phyloP scores from a whole-genome alignment of 2,888 invertebrate species.

The Sepioteuthis lessoniana region DNA sequence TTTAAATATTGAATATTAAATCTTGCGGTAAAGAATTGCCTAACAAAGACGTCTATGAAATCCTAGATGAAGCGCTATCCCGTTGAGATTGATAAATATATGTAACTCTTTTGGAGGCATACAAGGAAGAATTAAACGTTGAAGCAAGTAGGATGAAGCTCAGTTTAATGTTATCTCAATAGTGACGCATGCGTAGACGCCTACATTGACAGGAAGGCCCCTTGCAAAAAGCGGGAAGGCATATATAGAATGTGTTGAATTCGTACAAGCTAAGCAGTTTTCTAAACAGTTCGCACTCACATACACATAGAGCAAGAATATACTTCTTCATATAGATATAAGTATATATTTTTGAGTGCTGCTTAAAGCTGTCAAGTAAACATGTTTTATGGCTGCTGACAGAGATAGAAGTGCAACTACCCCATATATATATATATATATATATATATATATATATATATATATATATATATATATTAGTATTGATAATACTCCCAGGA shows the following conservation, averaged over 20 bases:
- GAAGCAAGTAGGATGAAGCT: background rate
- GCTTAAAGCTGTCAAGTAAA: too few species aligned
- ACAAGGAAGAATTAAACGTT: background rate
- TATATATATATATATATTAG: too few species aligned
- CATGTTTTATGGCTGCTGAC: too few species aligned
- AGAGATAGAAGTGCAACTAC: too few species aligned
- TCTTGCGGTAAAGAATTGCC: background rate
- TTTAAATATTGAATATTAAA: too few species aligned
- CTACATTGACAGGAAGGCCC: too few species aligned
- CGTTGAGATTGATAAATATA: background rate
- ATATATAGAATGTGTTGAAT: background rate
- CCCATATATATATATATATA: too few species aligned
- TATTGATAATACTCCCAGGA: too few species aligned
- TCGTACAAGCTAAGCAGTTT: background rate
- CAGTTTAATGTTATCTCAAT: background rate
- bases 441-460: too few species aligned
- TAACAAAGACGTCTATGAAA: background rate
- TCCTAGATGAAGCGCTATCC: background rate
- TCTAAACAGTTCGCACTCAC: background rate
- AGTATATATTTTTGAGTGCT: too few species aligned
- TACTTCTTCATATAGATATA: too few species aligned
- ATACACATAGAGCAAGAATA: background rate
- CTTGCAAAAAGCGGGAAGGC: background rate
- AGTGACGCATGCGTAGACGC: slow-evolving; percentile 16
- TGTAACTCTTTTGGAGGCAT: background rate